phyloP scores from a whole-genome alignment of 2,888 invertebrate genomes.

The Himalopsyche kuldschensis region DNA sequence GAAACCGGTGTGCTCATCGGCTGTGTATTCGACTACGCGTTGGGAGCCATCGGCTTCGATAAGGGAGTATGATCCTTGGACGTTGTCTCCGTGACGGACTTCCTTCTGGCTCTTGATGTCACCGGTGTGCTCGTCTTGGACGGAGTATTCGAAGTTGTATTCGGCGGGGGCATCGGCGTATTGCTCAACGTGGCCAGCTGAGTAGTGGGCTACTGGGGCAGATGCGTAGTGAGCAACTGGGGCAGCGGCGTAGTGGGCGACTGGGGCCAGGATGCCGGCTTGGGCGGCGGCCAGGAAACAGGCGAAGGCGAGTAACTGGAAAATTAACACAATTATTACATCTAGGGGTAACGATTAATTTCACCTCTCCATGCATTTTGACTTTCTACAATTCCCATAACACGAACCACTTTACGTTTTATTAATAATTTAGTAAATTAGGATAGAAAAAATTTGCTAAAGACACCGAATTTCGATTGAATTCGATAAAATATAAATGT shows the following conservation, averaged over 20 bases:
- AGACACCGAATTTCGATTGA: too few species aligned
- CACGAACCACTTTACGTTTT: too few species aligned
- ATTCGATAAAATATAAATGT: too few species aligned
- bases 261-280: conserved; percentile 26
- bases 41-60: conserved; percentile 53
- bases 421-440: too few species aligned
- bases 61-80: conserved; percentile 55
- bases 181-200: background rate
- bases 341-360: too few species aligned
- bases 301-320: conserved; percentile 28
- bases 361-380: too few species aligned
- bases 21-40: conserved; percentile 55
- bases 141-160: conserved; percentile 19
- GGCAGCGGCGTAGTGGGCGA: conserved; percentile 22
- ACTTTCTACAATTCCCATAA: too few species aligned
- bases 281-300: conserved; percentile 25
- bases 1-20: conserved; percentile 53
- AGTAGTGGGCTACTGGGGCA: conserved; percentile 4
- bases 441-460: too few species aligned
- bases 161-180: conserved; percentile 9
- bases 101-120: conserved; percentile 57
- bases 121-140: conserved; percentile 46
- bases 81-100: conserved; percentile 51
- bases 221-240: background rate
- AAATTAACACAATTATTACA: background rate